Percentiles rank a stretch among this genome's conserved stretches.
These are phyloP conservation scores for Nesoenas mayeri DNA, from an alignment of 2,113 vertebrate genomes.

Conservation along the genomic window DNA sequence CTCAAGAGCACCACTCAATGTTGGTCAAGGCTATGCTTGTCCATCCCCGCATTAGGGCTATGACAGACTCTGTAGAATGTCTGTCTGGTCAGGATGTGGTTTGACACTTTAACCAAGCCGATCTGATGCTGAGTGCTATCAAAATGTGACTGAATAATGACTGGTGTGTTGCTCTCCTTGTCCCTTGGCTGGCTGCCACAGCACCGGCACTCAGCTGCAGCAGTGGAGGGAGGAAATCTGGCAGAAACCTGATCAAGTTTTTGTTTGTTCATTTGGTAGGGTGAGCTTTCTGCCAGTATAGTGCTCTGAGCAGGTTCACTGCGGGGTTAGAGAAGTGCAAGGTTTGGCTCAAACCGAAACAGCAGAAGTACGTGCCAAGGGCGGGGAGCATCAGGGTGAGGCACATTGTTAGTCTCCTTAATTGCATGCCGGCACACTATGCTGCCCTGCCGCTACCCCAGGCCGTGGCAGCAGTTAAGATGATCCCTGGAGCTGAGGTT, in stretches of 20 bases:
- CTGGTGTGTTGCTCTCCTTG: not conserved
- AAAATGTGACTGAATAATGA: not conserved
- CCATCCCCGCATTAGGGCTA: not conserved
- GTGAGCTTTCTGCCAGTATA: not conserved
- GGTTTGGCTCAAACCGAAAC: not conserved
- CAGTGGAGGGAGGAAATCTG: not conserved
- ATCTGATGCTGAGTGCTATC: not conserved
- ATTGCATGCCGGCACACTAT: fast-evolving
- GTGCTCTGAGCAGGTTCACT: not conserved
- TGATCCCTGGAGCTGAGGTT: fast-evolving
- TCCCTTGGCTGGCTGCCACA: not conserved
- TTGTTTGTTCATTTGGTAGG: not conserved
- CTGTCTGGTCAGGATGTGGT: fast-evolving
- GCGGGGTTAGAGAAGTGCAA: not conserved
- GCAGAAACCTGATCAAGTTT: not conserved
- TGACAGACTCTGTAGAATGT: not conserved
- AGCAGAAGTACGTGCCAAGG: not conserved
- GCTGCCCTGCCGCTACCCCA: not conserved
- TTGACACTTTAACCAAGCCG: not conserved
- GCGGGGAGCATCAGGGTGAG: not conserved
- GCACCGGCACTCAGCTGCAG: not conserved
- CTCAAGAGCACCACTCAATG: not conserved
- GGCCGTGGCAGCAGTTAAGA: not conserved
- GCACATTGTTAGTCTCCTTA: not conserved
- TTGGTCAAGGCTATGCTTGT: not conserved